Base-by-base conservation (phyloP, 2,113 vertebrate species). In the Arenaria interpres region DNA sequence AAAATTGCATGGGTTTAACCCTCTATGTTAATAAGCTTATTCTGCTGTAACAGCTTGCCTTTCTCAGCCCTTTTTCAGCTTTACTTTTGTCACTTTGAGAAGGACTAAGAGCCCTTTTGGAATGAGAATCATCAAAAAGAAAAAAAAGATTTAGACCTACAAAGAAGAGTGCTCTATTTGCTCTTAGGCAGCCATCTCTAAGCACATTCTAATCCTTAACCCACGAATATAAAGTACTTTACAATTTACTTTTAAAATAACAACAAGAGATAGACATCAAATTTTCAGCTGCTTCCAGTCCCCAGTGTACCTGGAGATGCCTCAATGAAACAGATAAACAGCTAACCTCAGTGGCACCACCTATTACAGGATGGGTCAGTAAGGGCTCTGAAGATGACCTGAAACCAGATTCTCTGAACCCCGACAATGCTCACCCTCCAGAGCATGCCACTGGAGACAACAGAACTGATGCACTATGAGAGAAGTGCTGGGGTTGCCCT, bases 61-160 rank as follows among this genome's bases (percentile, higher is more conserved):
- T 94, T 90, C 67, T 93, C 54, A 74, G 68, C n/a, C 21, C 48
- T 60, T 93, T 88, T 96, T 66, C 92, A 85, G 28, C 50, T 87
- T 90, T 78, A 86, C 43, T 92, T 84, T 74, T 72, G 21, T 56
- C 76, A 67, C 27, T 87, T 74, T 95, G 39, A 84, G 53, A 74
- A 81, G 54, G 63, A 81, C 63, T 66, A n/a, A 90, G 68, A 24
- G 12, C 10, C 23, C 23, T 76, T 51, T 43, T 51, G 41, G 37
- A 90, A 84, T 20, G 10, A 74, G 45, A 89, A 33, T 12, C 23
- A 59, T 25, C 5, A 86, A 30, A 53, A 53, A 53, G 16, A 53
- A 25, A 27, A 53, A 30, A 28, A 16, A 60, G 12, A 93, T 75
- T 71, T 62, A 77, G 35, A 39, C 19, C 62, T n/a, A 80, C 32